These are phyloP conservation scores for Sus scrofa DNA, from an alignment of 2,113 vertebrate species.

Conservation along the genomic window T2T-Sscrofa CM000820.6:14034501-14035000, in stretches of 20 bases:
- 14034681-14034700: not conserved
- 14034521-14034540: not conserved
- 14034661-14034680: not conserved
- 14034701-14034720: not conserved
- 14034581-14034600: not conserved
- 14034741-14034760: not conserved
- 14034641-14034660: not conserved
- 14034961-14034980: constrained; percentile 74
- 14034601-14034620: not conserved
- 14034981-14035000: constrained; percentile 63
- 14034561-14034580: not conserved
- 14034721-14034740: not conserved
- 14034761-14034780: not conserved
- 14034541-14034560: not conserved
- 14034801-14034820: not conserved
- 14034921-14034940: not conserved
- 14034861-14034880: not conserved
- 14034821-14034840: not conserved
- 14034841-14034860: not conserved
- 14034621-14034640: not conserved
- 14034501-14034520: not conserved
- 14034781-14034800: not conserved
- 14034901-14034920: not conserved
- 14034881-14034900: not conserved
- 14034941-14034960: constrained; percentile 14